These are phyloP conservation scores for Coronaproctus castanopsis DNA, from an alignment of 2,888 invertebrate species.

Conservation along the genomic window DNA sequence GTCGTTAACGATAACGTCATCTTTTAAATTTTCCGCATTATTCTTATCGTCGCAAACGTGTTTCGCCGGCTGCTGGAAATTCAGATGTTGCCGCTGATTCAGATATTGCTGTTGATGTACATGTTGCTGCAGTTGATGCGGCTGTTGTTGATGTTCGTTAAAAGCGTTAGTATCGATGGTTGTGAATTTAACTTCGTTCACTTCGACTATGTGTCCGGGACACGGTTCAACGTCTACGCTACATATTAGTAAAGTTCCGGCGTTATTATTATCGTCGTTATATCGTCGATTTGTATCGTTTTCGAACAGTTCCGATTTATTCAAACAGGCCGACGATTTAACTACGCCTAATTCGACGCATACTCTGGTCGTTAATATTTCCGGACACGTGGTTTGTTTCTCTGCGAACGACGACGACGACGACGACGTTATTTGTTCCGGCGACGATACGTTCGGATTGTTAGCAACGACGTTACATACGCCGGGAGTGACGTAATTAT, in stretches of 20 bases:
- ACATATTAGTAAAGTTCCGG: constrained; percentile 24
- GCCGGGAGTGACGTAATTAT: constrained; percentile 8
- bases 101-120: background rate
- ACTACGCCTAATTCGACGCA: constrained; percentile 31
- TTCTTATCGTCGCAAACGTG: constrained; percentile 10
- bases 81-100: constrained; percentile 23
- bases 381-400: constrained; percentile 25
- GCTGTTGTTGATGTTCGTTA: no score
- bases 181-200: constrained; percentile 19
- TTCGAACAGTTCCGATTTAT: background rate
- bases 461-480: background rate
- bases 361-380: constrained; percentile 31
- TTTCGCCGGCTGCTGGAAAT: constrained; percentile 19
- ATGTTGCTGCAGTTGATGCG: constrained; percentile 26
- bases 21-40: background rate
- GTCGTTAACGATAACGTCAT: background rate
- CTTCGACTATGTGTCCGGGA: constrained; percentile 17
- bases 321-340: background rate
- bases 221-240: constrained; percentile 25
- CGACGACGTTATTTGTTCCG: background rate
- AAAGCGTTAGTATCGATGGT: constrained; percentile 23
- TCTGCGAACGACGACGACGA: background rate
- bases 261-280: constrained; percentile 6
- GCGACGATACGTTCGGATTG: background rate
- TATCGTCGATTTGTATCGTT: constrained; percentile 1